Evolutionary conservation across 2,797 vertebrate species (phyloP), one percentile per base, ranked within the genome.

Genomic region (Cyclopterus lumpus): DNA sequence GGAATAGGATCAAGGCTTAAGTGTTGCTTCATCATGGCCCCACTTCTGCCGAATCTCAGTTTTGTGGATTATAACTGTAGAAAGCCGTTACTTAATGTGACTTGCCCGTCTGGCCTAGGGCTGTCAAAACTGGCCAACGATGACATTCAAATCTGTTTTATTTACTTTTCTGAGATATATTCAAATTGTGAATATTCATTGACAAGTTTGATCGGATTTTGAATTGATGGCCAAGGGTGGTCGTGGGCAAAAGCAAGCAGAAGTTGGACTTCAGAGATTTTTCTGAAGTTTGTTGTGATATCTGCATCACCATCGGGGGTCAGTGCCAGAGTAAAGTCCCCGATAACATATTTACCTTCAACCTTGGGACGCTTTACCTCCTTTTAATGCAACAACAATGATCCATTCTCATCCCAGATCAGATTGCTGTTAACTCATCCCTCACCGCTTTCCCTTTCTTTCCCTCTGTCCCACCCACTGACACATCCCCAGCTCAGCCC

Each of bases 391-490:
- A 42, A 40, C 71, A 80, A 73, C 68, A 80, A 75, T 72, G 65
- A 86, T 76, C 72, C 58, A 60, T 75, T 77, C 49, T 82, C 71
- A 73, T 80, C 74, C 24, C 69, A 67, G 71, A 86, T 71, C 77
- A 91, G 77, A 40, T 40, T 67, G 81, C 81, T 86, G 90, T 88
- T 90, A 81, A 81, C 80, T 91, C 86, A 86, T 91, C 82, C 88
- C 83, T 89, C 73, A 85, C 76, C 84, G 77, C 18, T 55, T 64
- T 65, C 73, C 30, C 42, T 77, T 73, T 60, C 69, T 71, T 53
- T 54, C 22, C 14, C 3, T 44, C 67, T 59, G 53, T 79, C 76
- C 84, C 80, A 83, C 86, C 86, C 76, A 82, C 66, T 28, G 85
- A 79, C 68, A 79, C 79, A 77, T 84, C 85, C 61, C 46, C 55